These are phyloP conservation scores for Cyanoliseus patagonus DNA, from an alignment of 2,113 vertebrate genomes.

Conservation along the genomic window DNA sequence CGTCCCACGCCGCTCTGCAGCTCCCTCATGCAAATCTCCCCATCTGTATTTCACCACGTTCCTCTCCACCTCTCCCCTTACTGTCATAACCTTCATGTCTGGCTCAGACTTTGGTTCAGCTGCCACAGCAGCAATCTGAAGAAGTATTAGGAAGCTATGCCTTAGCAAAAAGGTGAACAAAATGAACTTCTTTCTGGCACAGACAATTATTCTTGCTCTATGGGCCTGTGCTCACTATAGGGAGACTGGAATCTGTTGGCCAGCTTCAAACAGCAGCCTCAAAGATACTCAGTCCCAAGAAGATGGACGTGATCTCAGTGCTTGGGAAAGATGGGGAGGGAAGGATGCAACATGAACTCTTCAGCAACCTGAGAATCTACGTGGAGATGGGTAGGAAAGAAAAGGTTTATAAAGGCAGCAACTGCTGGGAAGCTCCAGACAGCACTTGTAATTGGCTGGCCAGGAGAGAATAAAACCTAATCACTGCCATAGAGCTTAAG, in stretches of 20 bases:
- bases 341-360: not conserved
- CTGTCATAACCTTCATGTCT: not conserved
- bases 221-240: not conserved
- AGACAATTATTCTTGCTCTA: not conserved
- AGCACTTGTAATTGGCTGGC: not conserved
- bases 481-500: not conserved
- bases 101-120: not conserved
- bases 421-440: not conserved
- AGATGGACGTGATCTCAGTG: not conserved
- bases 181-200: not conserved
- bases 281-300: not conserved
- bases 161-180: not conserved
- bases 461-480: not conserved
- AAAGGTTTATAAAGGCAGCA: not conserved
- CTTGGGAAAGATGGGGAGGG: not conserved
- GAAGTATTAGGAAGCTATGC: not conserved
- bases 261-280: not conserved
- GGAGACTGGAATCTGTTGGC: not conserved
- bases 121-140: not conserved
- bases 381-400: not conserved
- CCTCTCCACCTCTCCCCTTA: not conserved
- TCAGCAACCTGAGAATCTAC: not conserved
- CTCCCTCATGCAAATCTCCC: not conserved
- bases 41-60: not conserved
- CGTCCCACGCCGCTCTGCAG: fast-evolving